Percentiles rank a stretch among this genome's conserved stretches.
phyloP scores from a whole-genome alignment of 2,888 invertebrate species.

The Meloe dianella region DNA sequence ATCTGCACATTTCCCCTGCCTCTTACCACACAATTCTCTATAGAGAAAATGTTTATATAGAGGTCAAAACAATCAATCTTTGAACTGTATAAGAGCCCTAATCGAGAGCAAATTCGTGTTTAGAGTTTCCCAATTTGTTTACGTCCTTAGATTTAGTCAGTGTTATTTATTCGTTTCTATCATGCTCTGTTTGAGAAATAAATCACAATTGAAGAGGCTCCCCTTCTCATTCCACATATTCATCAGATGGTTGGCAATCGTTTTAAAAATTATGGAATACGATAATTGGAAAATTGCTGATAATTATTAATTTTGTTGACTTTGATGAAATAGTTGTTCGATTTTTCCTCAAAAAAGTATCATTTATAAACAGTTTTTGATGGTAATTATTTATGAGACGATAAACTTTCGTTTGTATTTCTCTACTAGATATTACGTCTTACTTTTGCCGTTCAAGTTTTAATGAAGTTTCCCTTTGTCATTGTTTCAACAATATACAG shows the following conservation, averaged over 20 bases:
- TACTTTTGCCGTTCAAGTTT: neutral
- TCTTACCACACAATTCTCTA: neutral
- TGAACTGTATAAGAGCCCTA: conserved; percentile 16
- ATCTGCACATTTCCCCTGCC: neutral
- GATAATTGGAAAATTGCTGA: neutral
- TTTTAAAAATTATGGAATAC: neutral
- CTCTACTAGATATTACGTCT: neutral
- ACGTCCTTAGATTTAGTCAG: conserved; percentile 1
- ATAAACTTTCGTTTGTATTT: neutral
- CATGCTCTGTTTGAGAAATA: neutral
- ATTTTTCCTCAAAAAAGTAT: neutral
- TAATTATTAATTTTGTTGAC: neutral
- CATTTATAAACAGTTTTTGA: neutral
- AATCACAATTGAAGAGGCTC: neutral
- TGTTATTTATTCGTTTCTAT: conserved; percentile 13
- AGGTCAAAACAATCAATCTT: conserved; percentile 16
- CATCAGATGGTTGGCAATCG: too few relatives aligned
- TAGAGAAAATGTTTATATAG: neutral
- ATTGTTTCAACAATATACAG: neutral
- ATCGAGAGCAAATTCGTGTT: conserved; percentile 18
- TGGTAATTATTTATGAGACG: neutral
- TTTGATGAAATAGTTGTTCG: neutral
- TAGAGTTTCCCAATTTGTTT: conserved; percentile 17
- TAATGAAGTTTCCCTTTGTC: neutral
- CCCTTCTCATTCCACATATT: neutral